A percentile compares a stretch with the other conserved stretches of the same genome.
Conservation (phyloP, 2,113 vertebrate species). For the Rhombomys opimus region DNA sequence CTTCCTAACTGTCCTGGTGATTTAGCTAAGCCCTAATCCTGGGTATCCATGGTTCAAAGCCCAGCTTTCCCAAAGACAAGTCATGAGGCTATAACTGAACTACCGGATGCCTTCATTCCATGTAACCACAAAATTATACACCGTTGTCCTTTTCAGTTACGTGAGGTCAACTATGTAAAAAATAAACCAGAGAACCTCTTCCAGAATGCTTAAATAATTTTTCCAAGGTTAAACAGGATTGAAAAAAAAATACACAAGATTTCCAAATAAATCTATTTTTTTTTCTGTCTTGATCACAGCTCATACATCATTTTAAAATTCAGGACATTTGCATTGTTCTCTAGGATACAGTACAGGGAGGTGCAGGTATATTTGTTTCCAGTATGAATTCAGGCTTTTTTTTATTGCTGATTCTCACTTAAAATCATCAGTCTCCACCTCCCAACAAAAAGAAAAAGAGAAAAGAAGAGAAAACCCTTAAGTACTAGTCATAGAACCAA, state of each 20-base stretch:
- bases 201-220: slow-evolving; percentile 13
- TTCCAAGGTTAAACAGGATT: slow-evolving; percentile 47
- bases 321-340: slow-evolving; percentile 29
- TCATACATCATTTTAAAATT: not conserved
- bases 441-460: slow-evolving; percentile 51
- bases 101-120: not conserved
- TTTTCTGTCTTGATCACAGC: not conserved
- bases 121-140: not conserved
- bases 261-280: not conserved
- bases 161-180: not conserved
- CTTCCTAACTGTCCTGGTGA: not conserved
- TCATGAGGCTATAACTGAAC: not conserved
- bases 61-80: not conserved
- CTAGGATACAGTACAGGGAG: not conserved
- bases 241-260: not conserved
- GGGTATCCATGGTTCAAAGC: not conserved
- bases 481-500: slow-evolving; percentile 44
- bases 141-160: not conserved
- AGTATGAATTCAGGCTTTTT: slow-evolving; percentile 60
- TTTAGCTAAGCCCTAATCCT: not conserved
- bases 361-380: slow-evolving; percentile 5
- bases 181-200: not conserved
- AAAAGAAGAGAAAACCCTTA: not conserved
- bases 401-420: slow-evolving; percentile 40
- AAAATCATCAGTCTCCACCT: slow-evolving; percentile 61